These are phyloP conservation scores for Mus musculus DNA, from an alignment of 2,113 vertebrate genomes.

Conservation along the genomic window DNA sequence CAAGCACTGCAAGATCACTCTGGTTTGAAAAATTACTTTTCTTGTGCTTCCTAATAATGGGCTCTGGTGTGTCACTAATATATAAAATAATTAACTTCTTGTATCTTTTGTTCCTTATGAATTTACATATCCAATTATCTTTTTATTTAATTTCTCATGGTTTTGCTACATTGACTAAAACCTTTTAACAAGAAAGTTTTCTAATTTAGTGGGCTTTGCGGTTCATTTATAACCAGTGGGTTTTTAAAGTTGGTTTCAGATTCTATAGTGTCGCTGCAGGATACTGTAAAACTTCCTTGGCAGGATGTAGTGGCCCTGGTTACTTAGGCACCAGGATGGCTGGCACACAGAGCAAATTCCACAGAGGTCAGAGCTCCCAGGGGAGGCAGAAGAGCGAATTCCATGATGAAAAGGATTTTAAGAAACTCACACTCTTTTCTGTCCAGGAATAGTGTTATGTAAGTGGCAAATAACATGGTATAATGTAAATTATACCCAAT, in stretches of 20 bases:
- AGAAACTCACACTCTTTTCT: neutral
- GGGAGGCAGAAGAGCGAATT: neutral
- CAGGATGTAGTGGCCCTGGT: rapidly evolving
- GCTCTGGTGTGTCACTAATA: neutral
- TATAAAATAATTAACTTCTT: conserved; percentile 48
- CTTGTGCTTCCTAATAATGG: neutral
- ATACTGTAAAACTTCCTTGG: neutral
- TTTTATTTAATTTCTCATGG: conserved; percentile 66
- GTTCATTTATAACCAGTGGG: conserved; percentile 11
- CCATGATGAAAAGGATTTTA: neutral
- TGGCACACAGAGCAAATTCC: rapidly evolving
- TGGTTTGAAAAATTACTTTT: conserved; percentile 15
- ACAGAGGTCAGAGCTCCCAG: rapidly evolving
- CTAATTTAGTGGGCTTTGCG: conserved; percentile 13
- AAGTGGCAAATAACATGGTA: neutral
- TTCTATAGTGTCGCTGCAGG: rapidly evolving
- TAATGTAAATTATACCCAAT: neutral
- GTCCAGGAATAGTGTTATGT: neutral
- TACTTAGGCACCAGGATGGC: neutral
- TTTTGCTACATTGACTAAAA: conserved; percentile 63
- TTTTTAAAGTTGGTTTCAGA: neutral
- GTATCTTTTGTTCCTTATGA: conserved; percentile 57
- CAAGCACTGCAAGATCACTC: neutral
- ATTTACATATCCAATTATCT: conserved; percentile 65
- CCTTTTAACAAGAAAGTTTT: neutral